A percentile compares a stretch with the other conserved stretches of the same genome.
These are phyloP conservation scores for Lumbricus terrestris DNA, from an alignment of 2,888 invertebrate genomes.

Conservation along the genomic window DNA sequence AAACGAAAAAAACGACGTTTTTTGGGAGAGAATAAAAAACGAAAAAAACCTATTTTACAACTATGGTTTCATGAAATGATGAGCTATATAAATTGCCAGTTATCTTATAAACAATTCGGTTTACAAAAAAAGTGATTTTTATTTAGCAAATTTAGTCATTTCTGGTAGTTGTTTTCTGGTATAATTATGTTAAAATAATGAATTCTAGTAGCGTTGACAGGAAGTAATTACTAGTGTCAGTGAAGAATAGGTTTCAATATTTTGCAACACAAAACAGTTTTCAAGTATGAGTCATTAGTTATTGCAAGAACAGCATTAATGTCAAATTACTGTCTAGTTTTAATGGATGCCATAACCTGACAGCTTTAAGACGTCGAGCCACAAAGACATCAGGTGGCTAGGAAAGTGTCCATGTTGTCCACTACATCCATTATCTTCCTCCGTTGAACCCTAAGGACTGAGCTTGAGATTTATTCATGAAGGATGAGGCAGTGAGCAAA, in stretches of 20 bases:
- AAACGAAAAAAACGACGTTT: too few species aligned
- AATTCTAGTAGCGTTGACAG: neutral
- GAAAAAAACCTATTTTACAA: too few species aligned
- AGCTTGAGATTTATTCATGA: neutral
- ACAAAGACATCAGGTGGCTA: neutral
- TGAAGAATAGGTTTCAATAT: slow-evolving; percentile 3
- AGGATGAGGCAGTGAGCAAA: neutral
- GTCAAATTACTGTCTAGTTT: neutral
- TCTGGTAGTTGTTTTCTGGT: neutral
- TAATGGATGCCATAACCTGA: neutral
- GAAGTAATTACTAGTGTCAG: neutral
- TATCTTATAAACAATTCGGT: neutral
- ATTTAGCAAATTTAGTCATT: neutral
- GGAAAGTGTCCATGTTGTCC: neutral
- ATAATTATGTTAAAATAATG: neutral
- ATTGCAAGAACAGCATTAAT: neutral
- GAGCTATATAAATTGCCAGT: neutral
- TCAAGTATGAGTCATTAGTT: neutral
- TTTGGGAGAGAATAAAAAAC: too few species aligned
- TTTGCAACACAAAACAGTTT: neutral
- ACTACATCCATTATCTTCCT: neutral
- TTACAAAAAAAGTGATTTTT: neutral
- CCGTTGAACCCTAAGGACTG: neutral
- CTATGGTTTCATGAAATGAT: too few species aligned
- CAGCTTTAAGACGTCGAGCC: neutral